phyloP scores from a whole-genome alignment of 1,140 invertebrate species.

The Latrodectus geometricus region DNA sequence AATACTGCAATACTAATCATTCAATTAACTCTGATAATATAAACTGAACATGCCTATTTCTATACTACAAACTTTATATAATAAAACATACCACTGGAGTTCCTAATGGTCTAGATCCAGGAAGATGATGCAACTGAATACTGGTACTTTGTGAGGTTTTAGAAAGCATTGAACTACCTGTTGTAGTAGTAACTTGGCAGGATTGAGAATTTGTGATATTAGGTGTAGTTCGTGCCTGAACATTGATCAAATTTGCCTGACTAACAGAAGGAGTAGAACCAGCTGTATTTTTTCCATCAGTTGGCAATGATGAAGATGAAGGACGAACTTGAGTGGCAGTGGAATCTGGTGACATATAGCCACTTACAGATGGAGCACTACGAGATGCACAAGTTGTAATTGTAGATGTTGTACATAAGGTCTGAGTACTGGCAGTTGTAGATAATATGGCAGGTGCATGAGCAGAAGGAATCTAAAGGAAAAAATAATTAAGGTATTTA shows the following conservation, averaged over 20 bases:
- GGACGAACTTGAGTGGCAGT: constrained; percentile 29
- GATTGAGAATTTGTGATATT: constrained; percentile 33
- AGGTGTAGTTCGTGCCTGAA: constrained; percentile 32
- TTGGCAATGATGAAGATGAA: background rate
- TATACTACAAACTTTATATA: background rate
- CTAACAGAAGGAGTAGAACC: constrained; percentile 10
- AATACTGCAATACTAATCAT: no score
- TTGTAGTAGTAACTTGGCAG: constrained; percentile 54
- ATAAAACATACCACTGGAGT: background rate
- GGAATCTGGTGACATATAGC: constrained; percentile 41
- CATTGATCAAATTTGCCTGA: constrained; percentile 34
- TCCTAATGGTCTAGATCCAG: constrained; percentile 16
- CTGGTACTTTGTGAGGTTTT: constrained; percentile 33
- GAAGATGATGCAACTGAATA: constrained; percentile 14
- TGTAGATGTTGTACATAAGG: constrained; percentile 25
- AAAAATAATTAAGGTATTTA: background rate
- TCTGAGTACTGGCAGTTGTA: constrained; percentile 9
- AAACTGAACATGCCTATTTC: no score
- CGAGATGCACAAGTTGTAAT: constrained; percentile 15
- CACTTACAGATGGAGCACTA: constrained; percentile 4
- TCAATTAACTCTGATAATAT: no score
- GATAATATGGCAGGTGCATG: constrained; percentile 8
- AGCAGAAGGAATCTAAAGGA: constrained; percentile 31
- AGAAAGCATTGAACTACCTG: constrained; percentile 27
- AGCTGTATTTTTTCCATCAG: constrained; percentile 19